These are phyloP conservation scores for Leucophenga varia DNA, from an alignment of 1,140 invertebrate genomes.

Conservation along the genomic window DNA sequence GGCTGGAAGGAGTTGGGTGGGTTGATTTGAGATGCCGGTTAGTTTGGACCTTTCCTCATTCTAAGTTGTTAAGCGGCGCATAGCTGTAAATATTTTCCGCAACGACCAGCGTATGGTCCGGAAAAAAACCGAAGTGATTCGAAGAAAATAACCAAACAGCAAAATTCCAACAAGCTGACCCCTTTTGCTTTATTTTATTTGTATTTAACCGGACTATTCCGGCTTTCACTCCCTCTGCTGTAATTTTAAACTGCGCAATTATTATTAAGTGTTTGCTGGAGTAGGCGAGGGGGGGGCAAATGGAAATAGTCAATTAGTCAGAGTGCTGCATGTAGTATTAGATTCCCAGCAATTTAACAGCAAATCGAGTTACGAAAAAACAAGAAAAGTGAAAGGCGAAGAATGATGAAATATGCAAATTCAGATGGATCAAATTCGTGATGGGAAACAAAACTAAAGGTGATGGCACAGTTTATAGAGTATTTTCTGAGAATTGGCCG, in stretches of 20 bases:
- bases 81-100: conserved; percentile 36
- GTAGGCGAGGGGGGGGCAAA: conserved; percentile 12
- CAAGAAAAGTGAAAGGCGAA: background rate
- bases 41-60: conserved; percentile 14
- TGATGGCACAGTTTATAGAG: no score
- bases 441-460: no score
- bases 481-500: no score
- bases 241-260: conserved; percentile 33
- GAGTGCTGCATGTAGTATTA: no score
- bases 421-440: no score
- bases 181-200: conserved; percentile 21
- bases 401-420: background rate
- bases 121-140: conserved; percentile 8
- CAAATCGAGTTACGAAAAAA: no score
- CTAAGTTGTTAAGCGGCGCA: conserved; percentile 38
- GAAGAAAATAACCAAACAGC: conserved; percentile 10
- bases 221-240: conserved; percentile 6
- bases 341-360: no score
- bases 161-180: conserved; percentile 20
- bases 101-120: conserved; percentile 23
- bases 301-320: conserved; percentile 2
- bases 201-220: conserved; percentile 18
- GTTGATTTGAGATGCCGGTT: conserved; percentile 14
- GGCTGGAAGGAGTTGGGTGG: conserved; percentile 1
- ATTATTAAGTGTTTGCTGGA: conserved; percentile 38